Evolutionary conservation across 1,140 invertebrate genomes (phyloP).

Genomic region (Ostrea edulis): DNA sequence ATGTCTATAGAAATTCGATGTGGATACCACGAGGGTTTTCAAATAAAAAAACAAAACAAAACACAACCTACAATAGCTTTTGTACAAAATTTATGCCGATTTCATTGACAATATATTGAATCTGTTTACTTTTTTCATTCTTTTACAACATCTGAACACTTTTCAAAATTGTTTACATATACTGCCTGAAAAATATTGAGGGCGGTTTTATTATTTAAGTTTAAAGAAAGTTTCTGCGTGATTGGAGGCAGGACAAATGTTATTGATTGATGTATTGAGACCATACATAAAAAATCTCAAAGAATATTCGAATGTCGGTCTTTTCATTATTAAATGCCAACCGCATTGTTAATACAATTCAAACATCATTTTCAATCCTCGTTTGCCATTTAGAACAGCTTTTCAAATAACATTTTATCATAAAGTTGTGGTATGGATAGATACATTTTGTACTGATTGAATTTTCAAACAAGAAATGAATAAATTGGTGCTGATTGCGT

Average conservation of each 20-base stretch:
- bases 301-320: constrained; percentile 36
- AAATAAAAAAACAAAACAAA: not conserved
- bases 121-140: not conserved
- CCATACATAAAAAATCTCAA: constrained; percentile 20
- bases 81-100: constrained; percentile 15
- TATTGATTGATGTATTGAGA: constrained; percentile 29
- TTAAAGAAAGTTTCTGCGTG: constrained; percentile 28
- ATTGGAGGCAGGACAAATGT: not conserved
- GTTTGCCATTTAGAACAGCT: constrained; percentile 37
- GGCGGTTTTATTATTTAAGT: constrained; percentile 35
- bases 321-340: constrained; percentile 36
- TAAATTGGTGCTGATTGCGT: constrained; percentile 4
- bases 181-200: constrained; percentile 31
- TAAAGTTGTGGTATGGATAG: not conserved
- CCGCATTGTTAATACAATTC: constrained; percentile 32
- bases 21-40: not conserved
- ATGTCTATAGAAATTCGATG: constrained; percentile 11
- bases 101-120: constrained; percentile 28
- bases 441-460: constrained; percentile 35
- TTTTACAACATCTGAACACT: constrained; percentile 33
- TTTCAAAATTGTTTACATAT: constrained; percentile 31
- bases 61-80: not conserved
- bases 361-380: constrained; percentile 36
- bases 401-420: constrained; percentile 23
- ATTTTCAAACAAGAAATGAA: constrained; percentile 22